Percentiles rank a stretch among this genome's conserved stretches.
phyloP scores from a whole-genome alignment of 2,797 vertebrate genomes.

The Coilia nasus region DNA sequence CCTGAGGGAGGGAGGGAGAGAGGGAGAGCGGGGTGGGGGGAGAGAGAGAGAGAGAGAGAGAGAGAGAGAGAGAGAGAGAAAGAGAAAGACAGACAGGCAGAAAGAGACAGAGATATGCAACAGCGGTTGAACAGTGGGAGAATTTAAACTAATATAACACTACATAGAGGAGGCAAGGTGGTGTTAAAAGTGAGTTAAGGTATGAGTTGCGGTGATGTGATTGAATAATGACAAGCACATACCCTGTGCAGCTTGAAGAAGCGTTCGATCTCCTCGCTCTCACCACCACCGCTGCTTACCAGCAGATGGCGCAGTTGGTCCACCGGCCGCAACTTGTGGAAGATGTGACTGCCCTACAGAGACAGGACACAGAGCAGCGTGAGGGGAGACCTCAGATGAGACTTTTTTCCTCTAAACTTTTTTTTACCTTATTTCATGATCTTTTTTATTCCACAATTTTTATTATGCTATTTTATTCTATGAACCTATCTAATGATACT shows the following conservation, averaged over 20 bases:
- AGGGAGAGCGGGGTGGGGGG: not conserved
- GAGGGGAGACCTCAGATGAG: no score
- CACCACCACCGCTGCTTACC: constrained; percentile 89
- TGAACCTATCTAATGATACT: no score
- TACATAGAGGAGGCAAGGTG: no score
- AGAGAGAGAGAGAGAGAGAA: not conserved
- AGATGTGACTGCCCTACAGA: constrained; percentile 91
- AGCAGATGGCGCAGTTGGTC: constrained; percentile 94
- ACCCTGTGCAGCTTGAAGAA: constrained; percentile 98
- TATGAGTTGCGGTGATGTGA: no score
- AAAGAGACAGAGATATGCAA: no score
- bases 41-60: not conserved
- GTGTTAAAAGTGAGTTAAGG: not conserved
- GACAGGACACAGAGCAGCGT: not conserved
- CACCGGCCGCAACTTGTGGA: constrained; percentile 94
- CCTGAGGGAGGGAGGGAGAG: constrained; percentile 67
- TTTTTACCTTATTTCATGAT: no score
- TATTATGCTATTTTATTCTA: no score
- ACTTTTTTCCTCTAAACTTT: no score
- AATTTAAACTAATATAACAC: no score
- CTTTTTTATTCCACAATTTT: no score
- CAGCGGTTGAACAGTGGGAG: no score
- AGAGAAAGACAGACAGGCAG: no score
- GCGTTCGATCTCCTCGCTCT: constrained; percentile 93
- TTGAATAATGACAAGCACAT: constrained; percentile 30